Percentiles rank a stretch among this genome's conserved stretches.
Evolutionary conservation across 2,888 invertebrate genomes (phyloP).

Genomic region (Yponomeuta malinellus): DNA sequence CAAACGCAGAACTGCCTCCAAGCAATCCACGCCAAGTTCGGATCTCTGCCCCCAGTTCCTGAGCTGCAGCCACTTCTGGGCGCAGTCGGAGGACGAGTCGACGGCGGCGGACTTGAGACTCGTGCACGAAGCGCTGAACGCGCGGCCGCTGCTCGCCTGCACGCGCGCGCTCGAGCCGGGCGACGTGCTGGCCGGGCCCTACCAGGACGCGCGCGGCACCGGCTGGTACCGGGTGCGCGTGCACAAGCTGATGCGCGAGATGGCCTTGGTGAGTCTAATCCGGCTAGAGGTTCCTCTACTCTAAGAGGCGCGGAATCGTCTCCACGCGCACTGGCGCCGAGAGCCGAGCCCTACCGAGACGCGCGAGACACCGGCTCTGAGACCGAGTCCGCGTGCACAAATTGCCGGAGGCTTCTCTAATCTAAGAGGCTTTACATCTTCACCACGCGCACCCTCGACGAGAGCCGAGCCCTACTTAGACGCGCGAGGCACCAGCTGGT

Average conservation of each 20-base stretch:
- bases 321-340: no score
- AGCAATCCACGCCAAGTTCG: not conserved
- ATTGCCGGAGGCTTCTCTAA: no score
- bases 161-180: constrained; percentile 53
- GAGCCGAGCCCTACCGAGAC: no score
- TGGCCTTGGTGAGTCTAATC: constrained; percentile 42
- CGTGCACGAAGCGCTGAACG: constrained; percentile 34
- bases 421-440: no score
- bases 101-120: constrained; percentile 38
- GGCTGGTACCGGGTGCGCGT: constrained; percentile 74
- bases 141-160: constrained; percentile 29
- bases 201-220: constrained; percentile 41
- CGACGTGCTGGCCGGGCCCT: constrained; percentile 76
- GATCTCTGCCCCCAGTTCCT: constrained; percentile 27
- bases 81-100: constrained; percentile 70
- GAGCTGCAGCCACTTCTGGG: constrained; percentile 82
- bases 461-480: no score
- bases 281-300: no score
- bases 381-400: no score
- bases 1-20: no score
- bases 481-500: no score
- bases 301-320: no score
- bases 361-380: no score
- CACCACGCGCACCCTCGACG: no score
- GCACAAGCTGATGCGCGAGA: constrained; percentile 40